phyloP scores from a whole-genome alignment of 2,888 invertebrate genomes.

The Phorcus lineatus region DNA sequence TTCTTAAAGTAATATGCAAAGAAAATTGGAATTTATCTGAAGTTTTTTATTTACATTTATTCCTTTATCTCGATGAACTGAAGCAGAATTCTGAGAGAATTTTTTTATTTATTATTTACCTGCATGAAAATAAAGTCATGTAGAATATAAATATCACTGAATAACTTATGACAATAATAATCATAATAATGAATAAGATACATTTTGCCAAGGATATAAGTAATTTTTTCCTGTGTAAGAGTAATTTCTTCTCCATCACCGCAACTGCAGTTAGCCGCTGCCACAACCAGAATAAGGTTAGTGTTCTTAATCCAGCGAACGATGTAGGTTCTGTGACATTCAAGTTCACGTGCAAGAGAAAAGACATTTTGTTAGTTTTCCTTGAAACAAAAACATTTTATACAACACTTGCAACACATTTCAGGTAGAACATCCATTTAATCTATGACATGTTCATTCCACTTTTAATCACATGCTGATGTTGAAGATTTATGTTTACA shows the following conservation, averaged over 20 bases:
- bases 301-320: slow-evolving; percentile 44
- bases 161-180: too few species aligned
- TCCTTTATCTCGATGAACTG: too few species aligned
- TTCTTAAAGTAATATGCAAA: too few species aligned
- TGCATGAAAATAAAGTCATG: too few species aligned
- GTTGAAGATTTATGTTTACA: not conserved
- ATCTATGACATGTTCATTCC: not conserved
- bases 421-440: not conserved
- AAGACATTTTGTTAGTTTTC: too few species aligned
- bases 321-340: slow-evolving; percentile 43
- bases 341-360: slow-evolving; percentile 23
- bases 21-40: too few species aligned
- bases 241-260: slow-evolving; percentile 21
- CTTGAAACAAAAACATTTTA: not conserved
- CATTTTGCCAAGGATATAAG: slow-evolving; percentile 26
- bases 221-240: slow-evolving; percentile 20
- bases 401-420: not conserved
- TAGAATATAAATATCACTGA: too few species aligned
- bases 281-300: slow-evolving; percentile 44
- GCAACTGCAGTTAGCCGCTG: slow-evolving; percentile 42
- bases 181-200: too few species aligned
- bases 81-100: too few species aligned
- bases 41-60: too few species aligned
- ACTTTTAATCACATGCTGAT: not conserved
- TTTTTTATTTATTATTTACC: too few species aligned